Evolutionary conservation across 2,888 invertebrate species (phyloP).

Genomic region (Choristoneura rosaceana): DNA sequence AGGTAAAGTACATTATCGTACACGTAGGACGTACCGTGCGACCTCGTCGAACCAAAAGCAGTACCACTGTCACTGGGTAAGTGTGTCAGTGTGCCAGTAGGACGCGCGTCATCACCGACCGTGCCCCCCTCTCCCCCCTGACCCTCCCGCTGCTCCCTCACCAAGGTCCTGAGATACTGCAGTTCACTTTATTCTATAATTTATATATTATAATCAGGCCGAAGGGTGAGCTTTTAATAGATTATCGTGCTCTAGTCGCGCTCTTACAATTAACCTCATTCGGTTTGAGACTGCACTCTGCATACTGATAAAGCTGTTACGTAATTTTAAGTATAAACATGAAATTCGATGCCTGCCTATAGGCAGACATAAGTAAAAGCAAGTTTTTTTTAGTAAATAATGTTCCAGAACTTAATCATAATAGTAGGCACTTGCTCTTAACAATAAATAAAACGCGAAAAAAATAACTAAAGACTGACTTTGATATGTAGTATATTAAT

Average conservation of each 20-base stretch:
- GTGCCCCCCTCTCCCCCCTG: conserved; percentile 60
- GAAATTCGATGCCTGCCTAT: neutral
- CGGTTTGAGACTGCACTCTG: conserved; percentile 10
- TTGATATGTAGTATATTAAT: no score
- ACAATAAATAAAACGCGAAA: no score
- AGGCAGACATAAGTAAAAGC: neutral
- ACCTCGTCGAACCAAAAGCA: conserved; percentile 83
- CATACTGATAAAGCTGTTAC: conserved; percentile 12
- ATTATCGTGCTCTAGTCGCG: conserved; percentile 4
- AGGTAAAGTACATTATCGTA: conserved; percentile 55
- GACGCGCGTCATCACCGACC: conserved; percentile 83
- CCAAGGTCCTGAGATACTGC: conserved; percentile 81
- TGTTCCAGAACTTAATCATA: neutral
- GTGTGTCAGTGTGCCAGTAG: conserved; percentile 85
- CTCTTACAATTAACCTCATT: conserved; percentile 18
- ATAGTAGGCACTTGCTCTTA: no score
- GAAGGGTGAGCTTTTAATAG: conserved; percentile 28
- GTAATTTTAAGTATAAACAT: conserved; percentile 1
- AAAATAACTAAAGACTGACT: no score
- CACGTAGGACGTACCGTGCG: conserved; percentile 75
- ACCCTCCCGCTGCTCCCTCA: conserved; percentile 61
- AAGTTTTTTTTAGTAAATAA: neutral
- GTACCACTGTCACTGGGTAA: conserved; percentile 85
- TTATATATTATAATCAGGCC: conserved; percentile 60
- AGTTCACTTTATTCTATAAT: conserved; percentile 66